These are phyloP conservation scores for Campylomormyrus tamandua DNA, from an alignment of 2,113 vertebrate species.

Conservation along the genomic window DNA sequence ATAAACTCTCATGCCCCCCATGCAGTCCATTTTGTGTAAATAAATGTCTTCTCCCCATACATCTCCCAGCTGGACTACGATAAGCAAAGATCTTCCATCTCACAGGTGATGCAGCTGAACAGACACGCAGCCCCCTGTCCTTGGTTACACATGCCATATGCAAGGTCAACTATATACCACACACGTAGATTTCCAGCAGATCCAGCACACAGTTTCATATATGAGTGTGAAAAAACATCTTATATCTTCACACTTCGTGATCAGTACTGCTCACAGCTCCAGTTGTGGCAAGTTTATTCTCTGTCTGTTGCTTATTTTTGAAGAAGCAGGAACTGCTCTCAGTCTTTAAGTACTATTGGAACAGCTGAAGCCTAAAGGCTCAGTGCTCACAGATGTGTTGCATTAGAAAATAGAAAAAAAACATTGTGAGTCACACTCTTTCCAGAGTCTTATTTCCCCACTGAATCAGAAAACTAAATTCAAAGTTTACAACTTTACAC, in stretches of 20 bases:
- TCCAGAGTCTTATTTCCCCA: not conserved
- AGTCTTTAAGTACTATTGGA: not conserved
- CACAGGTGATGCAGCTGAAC: not conserved
- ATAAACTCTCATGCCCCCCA: not conserved
- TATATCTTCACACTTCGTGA: not conserved
- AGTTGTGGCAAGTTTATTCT: not conserved
- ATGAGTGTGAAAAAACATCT: not conserved
- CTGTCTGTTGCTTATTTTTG: not conserved
- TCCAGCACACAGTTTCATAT: not conserved
- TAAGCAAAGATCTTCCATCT: not conserved
- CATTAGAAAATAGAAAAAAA: not conserved
- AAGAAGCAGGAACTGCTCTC: not conserved
- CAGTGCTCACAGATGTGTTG: not conserved
- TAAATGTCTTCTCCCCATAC: not conserved
- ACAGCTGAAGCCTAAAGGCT: not conserved
- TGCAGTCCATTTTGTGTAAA: not conserved
- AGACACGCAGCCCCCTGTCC: not conserved
- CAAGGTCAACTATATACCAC: not conserved
- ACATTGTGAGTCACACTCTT: not conserved
- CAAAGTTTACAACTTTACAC: not conserved
- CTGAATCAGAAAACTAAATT: not conserved
- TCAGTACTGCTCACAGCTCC: not conserved
- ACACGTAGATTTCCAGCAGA: not conserved
- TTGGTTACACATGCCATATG: not conserved
- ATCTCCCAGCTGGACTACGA: not conserved